Conservation (phyloP, 2,888 invertebrate species). For the Polydrusus cervinus region DNA sequence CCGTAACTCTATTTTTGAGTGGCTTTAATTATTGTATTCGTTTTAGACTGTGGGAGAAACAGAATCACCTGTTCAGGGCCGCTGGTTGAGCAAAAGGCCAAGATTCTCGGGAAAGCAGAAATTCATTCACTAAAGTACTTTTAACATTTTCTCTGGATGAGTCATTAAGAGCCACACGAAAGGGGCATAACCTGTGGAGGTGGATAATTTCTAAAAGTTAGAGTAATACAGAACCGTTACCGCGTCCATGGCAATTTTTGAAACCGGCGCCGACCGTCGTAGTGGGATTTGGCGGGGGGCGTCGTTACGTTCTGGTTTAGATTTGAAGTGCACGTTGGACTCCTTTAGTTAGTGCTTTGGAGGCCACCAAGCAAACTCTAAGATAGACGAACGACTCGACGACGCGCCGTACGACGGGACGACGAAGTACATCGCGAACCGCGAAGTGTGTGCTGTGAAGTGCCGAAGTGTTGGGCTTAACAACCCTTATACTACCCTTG, state of each 20-base stretch:
- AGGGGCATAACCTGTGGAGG: conserved; percentile 63
- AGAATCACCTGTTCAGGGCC: conserved; percentile 18
- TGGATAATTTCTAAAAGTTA: conserved; percentile 61
- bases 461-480: conserved; percentile 66
- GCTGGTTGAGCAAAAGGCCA: conserved; percentile 31
- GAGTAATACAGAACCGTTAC: conserved; percentile 38
- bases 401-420: conserved; percentile 70
- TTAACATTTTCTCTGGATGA: conserved; percentile 63
- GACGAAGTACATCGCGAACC: conserved; percentile 66
- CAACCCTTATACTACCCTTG: conserved; percentile 57
- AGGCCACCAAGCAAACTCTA: conserved; percentile 71
- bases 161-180: conserved; percentile 64
- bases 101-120: conserved; percentile 28
- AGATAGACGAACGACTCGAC: conserved; percentile 71
- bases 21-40: not conserved
- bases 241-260: conserved; percentile 34
- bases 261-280: conserved; percentile 39
- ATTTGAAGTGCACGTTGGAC: conserved; percentile 68
- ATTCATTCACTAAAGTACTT: conserved; percentile 50
- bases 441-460: conserved; percentile 64
- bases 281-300: conserved; percentile 61
- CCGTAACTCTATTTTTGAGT: not conserved
- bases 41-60: conserved; percentile 1
- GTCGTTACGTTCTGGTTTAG: conserved; percentile 69
- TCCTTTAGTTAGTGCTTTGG: conserved; percentile 71